Evolutionary conservation across 23 tunicate genomes (phyloP), one percentile per base, ranked within the genome.

Genomic region (Pegea sp.): DNA sequence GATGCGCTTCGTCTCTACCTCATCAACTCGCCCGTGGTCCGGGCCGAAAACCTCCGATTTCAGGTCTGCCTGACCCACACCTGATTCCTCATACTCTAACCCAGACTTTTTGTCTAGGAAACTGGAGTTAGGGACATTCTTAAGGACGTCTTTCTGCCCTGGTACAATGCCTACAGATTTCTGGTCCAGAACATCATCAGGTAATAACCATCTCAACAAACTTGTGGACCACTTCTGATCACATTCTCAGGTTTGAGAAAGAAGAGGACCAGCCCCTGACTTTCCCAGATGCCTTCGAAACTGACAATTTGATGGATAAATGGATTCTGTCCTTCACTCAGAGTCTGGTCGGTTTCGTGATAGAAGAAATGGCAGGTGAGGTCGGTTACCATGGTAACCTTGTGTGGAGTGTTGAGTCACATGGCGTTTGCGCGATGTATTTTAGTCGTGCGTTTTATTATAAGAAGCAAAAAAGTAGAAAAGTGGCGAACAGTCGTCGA

Each of bases 141-240:
- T 64, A 84, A 84, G 54, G 92, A 91, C 33, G 99, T 91, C 6
- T 91, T 91, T 48, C 65, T 91, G 0, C 99, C 99, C 8, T 91
- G 99, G 99, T 91, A 72, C 74, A 91, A 91, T 57, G 99, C 99
- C 16, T 91, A 91, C 65, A 57, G 88, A 16, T 75, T 87, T 50
- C 68, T 84, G 11, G 48, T 84, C 3, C 95, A 84, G 46, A 84
- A 84, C 58, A 64, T 84, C 23, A 49, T 84, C 30, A 68, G 95
- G 81, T 84, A 71, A 44, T 38, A 38, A 38, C 16, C 16, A 16
- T 38, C 16, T 38, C n/a, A n/a, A n/a, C n/a, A n/a, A n/a, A n/a
- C n/a, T n/a, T n/a, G n/a, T n/a, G n/a, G n/a, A n/a, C n/a, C n/a
- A n/a, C n/a, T n/a, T n/a, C n/a, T n/a, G n/a, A n/a, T n/a, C n/a